These are phyloP conservation scores for Mus caroli DNA, from an alignment of 2,797 vertebrate species.

Conservation along the genomic window DNA sequence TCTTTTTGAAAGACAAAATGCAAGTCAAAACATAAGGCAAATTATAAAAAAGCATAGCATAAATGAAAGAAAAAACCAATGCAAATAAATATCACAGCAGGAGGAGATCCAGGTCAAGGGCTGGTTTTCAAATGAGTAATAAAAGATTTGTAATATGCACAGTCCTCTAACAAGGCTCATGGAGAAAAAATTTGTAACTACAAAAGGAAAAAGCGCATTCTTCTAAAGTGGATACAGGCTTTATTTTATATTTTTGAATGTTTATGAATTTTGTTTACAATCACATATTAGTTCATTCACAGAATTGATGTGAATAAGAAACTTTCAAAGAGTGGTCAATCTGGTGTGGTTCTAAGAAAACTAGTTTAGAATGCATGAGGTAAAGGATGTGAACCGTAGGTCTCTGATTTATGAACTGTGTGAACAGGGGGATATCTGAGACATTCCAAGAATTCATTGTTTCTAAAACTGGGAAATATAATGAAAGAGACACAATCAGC, in stretches of 20 bases:
- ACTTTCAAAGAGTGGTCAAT: background rate
- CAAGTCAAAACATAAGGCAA: background rate
- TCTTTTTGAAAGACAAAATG: background rate
- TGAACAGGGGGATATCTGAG: background rate
- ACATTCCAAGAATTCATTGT: background rate
- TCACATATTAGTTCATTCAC: background rate
- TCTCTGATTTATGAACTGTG: background rate
- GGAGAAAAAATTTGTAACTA: background rate
- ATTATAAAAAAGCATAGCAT: background rate
- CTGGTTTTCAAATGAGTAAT: background rate
- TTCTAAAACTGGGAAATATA: constrained; percentile 2
- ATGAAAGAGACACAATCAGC: background rate
- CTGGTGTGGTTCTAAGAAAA: background rate
- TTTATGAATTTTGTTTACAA: background rate
- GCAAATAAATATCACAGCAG: background rate
- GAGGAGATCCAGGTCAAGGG: background rate
- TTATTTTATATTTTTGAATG: background rate
- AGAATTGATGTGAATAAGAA: background rate
- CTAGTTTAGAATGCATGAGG: background rate
- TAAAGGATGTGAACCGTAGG: background rate
- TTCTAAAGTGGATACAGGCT: background rate
- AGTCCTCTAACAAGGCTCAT: background rate
- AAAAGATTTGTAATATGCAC: background rate
- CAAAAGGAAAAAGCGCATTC: background rate
- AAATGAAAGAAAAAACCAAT: background rate